These are phyloP conservation scores for Stictonetta naevosa DNA, from an alignment of 2,113 vertebrate genomes.

Conservation along the genomic window DNA sequence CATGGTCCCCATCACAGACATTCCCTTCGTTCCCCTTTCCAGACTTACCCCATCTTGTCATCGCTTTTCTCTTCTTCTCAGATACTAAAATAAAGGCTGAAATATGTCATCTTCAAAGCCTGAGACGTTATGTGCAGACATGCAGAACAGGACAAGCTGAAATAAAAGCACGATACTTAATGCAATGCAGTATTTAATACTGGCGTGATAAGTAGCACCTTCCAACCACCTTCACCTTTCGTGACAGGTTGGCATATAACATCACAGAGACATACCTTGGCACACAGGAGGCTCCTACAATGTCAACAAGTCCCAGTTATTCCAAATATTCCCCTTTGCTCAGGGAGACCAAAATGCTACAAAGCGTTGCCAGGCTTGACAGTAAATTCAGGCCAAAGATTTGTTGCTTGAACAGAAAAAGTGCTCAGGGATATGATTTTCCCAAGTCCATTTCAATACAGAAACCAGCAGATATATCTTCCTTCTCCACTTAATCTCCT, in stretches of 20 bases:
- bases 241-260: background rate
- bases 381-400: background rate
- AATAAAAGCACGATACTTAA: background rate
- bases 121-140: background rate
- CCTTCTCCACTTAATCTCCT: background rate
- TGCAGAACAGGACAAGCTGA: background rate
- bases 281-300: background rate
- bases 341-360: background rate
- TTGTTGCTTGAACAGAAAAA: background rate
- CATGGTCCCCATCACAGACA: background rate
- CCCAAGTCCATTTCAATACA: background rate
- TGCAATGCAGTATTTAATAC: background rate
- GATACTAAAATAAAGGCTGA: background rate
- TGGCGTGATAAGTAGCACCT: background rate
- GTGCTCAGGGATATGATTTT: background rate
- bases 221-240: background rate
- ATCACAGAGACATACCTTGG: background rate
- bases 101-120: background rate
- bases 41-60: background rate
- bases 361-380: background rate
- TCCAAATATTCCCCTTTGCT: background rate
- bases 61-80: background rate
- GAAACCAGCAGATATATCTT: rapidly evolving
- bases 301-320: background rate
- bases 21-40: background rate